phyloP scores from a whole-genome alignment of 1,140 invertebrate genomes.

The Bombus breviceps region DNA sequence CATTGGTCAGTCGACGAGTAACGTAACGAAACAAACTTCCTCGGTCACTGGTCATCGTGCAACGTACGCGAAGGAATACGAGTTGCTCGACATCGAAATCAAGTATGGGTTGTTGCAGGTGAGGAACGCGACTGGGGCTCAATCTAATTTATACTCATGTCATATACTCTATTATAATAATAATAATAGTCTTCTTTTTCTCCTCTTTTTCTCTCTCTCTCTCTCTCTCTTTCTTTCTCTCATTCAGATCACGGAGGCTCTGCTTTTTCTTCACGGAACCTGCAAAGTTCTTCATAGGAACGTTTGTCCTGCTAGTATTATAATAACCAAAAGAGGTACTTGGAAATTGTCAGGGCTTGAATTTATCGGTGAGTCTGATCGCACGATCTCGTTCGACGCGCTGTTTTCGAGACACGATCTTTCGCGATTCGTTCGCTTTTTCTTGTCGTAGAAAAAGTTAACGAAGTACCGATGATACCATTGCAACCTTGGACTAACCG shows the following conservation, averaged over 20 bases:
- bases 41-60: slow-evolving; percentile 79
- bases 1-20: slow-evolving; percentile 48
- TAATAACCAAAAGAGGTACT: slow-evolving; percentile 96
- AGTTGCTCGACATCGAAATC: slow-evolving; percentile 95
- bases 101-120: slow-evolving; percentile 97
- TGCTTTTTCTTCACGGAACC: slow-evolving; percentile 95
- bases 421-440: neutral
- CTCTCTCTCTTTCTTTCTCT: slow-evolving; percentile 69
- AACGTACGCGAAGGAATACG: slow-evolving; percentile 89
- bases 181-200: neutral
- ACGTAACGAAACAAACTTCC: slow-evolving; percentile 67
- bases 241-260: slow-evolving; percentile 94
- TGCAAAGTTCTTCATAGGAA: slow-evolving; percentile 95
- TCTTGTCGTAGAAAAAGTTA: slow-evolving; percentile 85
- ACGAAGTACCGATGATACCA: slow-evolving; percentile 87
- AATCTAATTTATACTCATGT: no score
- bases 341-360: slow-evolving; percentile 98
- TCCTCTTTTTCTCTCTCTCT: neutral
- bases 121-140: neutral
- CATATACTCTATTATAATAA: no score
- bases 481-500: slow-evolving; percentile 94
- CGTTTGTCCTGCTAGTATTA: slow-evolving; percentile 95
- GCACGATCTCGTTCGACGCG: neutral
- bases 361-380: slow-evolving; percentile 89
- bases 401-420: no score